phyloP scores from a whole-genome alignment of 2,797 vertebrate genomes.

The Sebastes steindachneri region DNA sequence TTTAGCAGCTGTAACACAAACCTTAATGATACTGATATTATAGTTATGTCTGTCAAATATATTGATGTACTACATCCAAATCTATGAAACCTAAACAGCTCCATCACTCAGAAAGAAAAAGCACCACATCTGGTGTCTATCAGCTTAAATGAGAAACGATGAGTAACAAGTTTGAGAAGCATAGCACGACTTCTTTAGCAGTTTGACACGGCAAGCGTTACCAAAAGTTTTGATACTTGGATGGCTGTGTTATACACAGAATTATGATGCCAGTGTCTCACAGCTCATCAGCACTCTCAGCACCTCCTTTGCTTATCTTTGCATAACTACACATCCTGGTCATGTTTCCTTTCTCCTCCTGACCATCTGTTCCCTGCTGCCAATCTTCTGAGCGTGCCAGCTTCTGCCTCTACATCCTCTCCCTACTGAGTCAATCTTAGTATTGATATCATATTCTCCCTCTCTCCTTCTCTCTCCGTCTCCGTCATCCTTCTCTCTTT shows the following conservation, averaged over 20 bases:
- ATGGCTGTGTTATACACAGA: slow-evolving; percentile 45
- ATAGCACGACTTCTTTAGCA: slow-evolving; percentile 12
- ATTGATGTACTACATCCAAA: slow-evolving; percentile 8
- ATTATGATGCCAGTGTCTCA: slow-evolving; percentile 65
- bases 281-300: slow-evolving; percentile 75
- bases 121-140: slow-evolving; percentile 24
- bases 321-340: slow-evolving; percentile 81
- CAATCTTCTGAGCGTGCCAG: slow-evolving; percentile 80
- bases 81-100: slow-evolving; percentile 3
- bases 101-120: background rate
- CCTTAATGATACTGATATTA: background rate
- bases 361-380: slow-evolving; percentile 85
- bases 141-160: slow-evolving; percentile 16
- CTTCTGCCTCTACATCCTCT: slow-evolving; percentile 67
- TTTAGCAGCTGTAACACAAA: background rate
- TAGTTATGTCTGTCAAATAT: background rate
- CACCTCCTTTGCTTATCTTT: slow-evolving; percentile 78
- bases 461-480: slow-evolving; percentile 14
- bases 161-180: slow-evolving; percentile 8
- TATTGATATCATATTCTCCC: slow-evolving; percentile 69
- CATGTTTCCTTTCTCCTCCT: slow-evolving; percentile 81
- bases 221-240: slow-evolving; percentile 55
- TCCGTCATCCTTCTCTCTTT: slow-evolving; percentile 9
- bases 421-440: slow-evolving; percentile 64
- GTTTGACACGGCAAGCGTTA: background rate